Evolutionary conservation across 2,113 vertebrate genomes (phyloP).

Genomic region (Mystacornis crossleyi): DNA sequence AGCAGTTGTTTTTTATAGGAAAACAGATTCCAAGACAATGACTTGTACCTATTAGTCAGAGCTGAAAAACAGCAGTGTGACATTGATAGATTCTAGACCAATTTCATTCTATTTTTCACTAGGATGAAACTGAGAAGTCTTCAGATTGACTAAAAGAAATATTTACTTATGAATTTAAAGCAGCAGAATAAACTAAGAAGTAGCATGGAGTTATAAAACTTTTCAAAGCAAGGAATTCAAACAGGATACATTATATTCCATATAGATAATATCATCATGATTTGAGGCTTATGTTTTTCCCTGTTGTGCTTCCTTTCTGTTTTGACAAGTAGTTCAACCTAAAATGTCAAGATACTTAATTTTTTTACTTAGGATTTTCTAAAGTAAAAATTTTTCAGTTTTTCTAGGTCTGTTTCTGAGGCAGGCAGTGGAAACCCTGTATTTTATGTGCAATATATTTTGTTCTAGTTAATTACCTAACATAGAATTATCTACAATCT

Average conservation of each 20-base stretch:
- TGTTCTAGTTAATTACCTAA: neutral
- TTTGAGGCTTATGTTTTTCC: neutral
- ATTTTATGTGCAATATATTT: neutral
- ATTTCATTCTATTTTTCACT: neutral
- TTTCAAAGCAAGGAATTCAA: neutral
- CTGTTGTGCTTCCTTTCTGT: neutral
- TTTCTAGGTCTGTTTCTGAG: neutral
- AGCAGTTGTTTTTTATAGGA: neutral
- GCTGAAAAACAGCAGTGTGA: neutral
- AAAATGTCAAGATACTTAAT: neutral
- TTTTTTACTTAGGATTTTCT: neutral
- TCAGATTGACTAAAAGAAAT: neutral
- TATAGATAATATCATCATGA: neutral
- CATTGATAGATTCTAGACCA: neutral
- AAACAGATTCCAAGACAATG: neutral
- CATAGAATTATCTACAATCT: neutral
- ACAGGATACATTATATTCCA: neutral
- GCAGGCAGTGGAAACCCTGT: neutral
- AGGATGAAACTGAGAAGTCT: neutral
- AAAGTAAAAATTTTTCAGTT: neutral
- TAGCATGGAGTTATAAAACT: neutral
- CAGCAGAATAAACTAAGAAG: neutral
- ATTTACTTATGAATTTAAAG: neutral
- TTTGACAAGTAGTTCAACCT: neutral
- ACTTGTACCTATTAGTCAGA: neutral